A percentile compares a stretch with the other conserved stretches of the same genome.
Evolutionary conservation across 2,113 vertebrate genomes (phyloP).

Genomic region (Tachysurus vachellii): DNA sequence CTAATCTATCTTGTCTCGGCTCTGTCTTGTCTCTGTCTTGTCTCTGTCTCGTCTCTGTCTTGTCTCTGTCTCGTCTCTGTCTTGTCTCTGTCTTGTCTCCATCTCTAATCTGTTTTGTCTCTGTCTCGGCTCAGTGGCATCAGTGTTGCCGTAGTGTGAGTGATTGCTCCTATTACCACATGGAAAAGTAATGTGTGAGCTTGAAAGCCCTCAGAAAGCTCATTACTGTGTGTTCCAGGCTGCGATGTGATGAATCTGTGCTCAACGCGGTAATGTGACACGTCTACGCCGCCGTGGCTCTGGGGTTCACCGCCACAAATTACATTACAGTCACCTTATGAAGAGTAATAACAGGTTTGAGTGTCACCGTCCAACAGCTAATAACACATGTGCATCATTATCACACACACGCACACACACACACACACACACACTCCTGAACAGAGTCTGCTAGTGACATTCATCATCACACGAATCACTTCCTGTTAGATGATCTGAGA

Average conservation of each 20-base stretch:
- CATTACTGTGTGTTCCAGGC: conserved; percentile 46
- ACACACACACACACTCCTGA: not conserved
- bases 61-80: too few species aligned
- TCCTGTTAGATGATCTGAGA: not conserved
- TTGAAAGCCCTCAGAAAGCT: conserved; percentile 39
- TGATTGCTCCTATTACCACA: conserved; percentile 45
- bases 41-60: too few species aligned
- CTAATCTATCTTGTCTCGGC: too few species aligned
- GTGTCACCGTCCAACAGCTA: not conserved
- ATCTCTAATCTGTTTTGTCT: not conserved
- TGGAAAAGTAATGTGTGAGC: conserved; percentile 44
- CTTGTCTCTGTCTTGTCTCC: not conserved
- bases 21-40: too few species aligned
- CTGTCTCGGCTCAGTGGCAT: conserved; percentile 3
- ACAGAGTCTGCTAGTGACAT: not conserved
- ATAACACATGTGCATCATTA: not conserved
- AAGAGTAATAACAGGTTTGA: conserved; percentile 24
- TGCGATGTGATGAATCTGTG: conserved; percentile 40
- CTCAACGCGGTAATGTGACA: conserved; percentile 37
- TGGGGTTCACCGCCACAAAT: conserved; percentile 39
- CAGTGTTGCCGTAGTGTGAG: conserved; percentile 28
- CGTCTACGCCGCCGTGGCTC: conserved; percentile 18
- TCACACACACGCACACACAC: not conserved
- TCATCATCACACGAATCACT: not conserved
- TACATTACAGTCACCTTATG: conserved; percentile 39